Percentiles rank a stretch among this genome's conserved stretches.
phyloP scores from a whole-genome alignment of 2,113 vertebrate species.

The Oryzias javanicus region DNA sequence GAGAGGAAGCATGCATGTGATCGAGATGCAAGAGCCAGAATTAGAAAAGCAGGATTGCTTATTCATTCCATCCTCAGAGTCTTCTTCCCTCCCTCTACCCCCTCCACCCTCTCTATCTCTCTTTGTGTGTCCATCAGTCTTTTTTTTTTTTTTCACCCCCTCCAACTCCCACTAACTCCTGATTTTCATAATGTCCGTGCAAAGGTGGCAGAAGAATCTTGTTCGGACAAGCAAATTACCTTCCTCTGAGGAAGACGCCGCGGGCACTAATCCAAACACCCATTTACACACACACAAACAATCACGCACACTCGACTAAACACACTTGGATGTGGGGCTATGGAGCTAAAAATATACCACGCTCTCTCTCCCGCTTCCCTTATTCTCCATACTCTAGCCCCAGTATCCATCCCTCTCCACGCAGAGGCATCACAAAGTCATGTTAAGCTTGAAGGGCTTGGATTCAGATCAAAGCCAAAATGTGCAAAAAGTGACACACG shows the following conservation, averaged over 20 bases:
- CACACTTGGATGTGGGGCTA: conserved; percentile 63
- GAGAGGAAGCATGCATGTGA: conserved; percentile 61
- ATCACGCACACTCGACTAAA: conserved; percentile 53
- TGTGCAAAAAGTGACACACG: conserved; percentile 45
- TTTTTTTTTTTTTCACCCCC: conserved; percentile 25
- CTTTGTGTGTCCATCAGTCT: conserved; percentile 38
- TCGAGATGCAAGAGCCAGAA: conserved; percentile 68
- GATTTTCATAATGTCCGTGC: conserved; percentile 64
- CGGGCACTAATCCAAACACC: conserved; percentile 69
- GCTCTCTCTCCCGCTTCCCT: conserved; percentile 41
- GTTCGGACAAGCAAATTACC: conserved; percentile 71
- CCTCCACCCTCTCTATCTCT: conserved; percentile 33
- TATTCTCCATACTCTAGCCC: conserved; percentile 27
- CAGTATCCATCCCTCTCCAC: conserved; percentile 33
- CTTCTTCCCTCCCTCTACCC: conserved; percentile 29
- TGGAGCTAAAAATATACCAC: conserved; percentile 71
- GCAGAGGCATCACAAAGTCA: conserved; percentile 53
- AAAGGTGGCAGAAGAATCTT: conserved; percentile 55
- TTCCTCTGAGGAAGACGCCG: conserved; percentile 73
- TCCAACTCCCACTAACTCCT: conserved; percentile 23
- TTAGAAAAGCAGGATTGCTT: conserved; percentile 72
- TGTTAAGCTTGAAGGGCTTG: conserved; percentile 54
- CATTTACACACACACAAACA: conserved; percentile 38
- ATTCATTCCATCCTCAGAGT: conserved; percentile 67
- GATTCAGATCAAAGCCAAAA: conserved; percentile 59